These are phyloP conservation scores for Battus philenor DNA, from an alignment of 1,140 invertebrate genomes.

Conservation along the genomic window DNA sequence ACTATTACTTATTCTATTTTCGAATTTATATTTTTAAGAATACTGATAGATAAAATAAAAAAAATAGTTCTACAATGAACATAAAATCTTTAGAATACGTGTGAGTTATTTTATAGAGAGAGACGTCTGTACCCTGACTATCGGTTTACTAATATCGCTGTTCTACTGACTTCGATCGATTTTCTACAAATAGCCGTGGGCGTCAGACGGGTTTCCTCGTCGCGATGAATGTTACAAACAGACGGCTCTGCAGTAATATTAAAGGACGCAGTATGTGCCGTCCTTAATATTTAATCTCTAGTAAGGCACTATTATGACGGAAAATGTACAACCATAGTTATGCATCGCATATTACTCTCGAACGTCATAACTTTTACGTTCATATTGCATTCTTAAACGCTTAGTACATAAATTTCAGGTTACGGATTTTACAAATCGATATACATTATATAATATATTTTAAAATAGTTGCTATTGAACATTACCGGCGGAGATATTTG, in stretches of 20 bases:
- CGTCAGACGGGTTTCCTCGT: constrained; percentile 33
- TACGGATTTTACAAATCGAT: too few relatives aligned
- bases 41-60: too few relatives aligned
- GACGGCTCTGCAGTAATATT: constrained; percentile 17
- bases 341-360: constrained; percentile 37
- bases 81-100: too few relatives aligned
- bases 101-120: background rate
- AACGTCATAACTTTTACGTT: too few relatives aligned
- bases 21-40: too few relatives aligned
- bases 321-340: constrained; percentile 31
- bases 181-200: constrained; percentile 51
- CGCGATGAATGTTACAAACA: constrained; percentile 50
- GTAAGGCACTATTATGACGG: constrained; percentile 54
- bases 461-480: too few relatives aligned
- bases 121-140: constrained; percentile 20
- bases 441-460: too few relatives aligned
- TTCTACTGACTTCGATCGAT: constrained; percentile 42
- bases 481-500: too few relatives aligned
- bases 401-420: too few relatives aligned
- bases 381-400: too few relatives aligned
- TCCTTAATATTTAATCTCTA: constrained; percentile 64
- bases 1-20: too few relatives aligned
- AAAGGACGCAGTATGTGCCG: constrained; percentile 23
- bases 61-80: too few relatives aligned
- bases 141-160: constrained; percentile 20